Base-by-base conservation (phyloP, 2,113 vertebrate genomes). In the Hemibagrus wyckioides region DNA sequence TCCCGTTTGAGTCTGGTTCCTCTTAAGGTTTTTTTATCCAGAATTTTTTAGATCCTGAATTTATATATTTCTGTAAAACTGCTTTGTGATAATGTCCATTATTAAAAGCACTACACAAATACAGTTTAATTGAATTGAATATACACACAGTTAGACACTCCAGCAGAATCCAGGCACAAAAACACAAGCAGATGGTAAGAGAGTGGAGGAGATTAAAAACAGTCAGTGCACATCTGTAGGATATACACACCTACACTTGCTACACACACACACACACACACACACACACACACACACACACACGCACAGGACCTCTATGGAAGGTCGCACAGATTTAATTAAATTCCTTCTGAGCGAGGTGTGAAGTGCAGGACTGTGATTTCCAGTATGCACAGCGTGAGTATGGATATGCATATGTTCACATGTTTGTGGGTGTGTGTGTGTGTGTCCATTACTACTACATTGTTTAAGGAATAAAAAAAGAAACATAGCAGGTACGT, bases 191-290 rank as follows among this genome's bases (percentile, higher is more conserved):
- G 91, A 89, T 90, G 89, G 86, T 57, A 59, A 57, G 67, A 81
- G 81, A 59, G 25, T 77, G 44, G 61, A 33, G 84, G 79, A 83
- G 89, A 90, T 91, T 86, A 88, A 82, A 39, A 80, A 52, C 52
- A 87, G 57, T 67, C 87, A 81, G 39, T 54, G 83, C 84, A 92
- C 90, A 91, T 89, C 91, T 91, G 90, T 63, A 89, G 41, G n/a
- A 36, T 33, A 59, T 50, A 56, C n/a, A 83, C 59, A 82, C 69
- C 52, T 67, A 73, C 83, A 83, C n/a, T 41, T 39, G 7, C 23
- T 8, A 5, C 44, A 48, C 44, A 48, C 44, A 33, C 4, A 57
- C 10, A 73, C 52, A 75, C 67, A 84, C 36, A 48, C 14, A 83
- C 25, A 15, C 5, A 44, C 48, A 67, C 28, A 39, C 28, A 25